phyloP scores from a whole-genome alignment of 2,113 vertebrate genomes.

The Heterotilapia buettikoferi region DNA sequence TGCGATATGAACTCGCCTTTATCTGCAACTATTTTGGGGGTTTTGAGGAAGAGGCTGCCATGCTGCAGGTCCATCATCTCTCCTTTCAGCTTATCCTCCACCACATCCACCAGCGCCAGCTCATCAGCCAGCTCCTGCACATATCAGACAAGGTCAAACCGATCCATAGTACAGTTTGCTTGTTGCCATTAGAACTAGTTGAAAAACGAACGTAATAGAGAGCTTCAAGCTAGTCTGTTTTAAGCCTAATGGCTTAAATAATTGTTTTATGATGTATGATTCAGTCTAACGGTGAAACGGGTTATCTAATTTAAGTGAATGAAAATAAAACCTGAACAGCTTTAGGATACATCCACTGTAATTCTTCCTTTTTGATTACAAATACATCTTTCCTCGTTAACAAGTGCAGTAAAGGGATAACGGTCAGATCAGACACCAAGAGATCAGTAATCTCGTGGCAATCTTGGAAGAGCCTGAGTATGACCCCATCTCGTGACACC shows the following conservation, averaged over 20 bases:
- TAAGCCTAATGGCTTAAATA: not conserved
- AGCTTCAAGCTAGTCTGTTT: not conserved
- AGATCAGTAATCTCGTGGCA: constrained; percentile 33
- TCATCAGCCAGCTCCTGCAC: constrained; percentile 86
- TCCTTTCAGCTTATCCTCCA: constrained; percentile 95
- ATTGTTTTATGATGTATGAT: not conserved
- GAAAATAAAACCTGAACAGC: not conserved
- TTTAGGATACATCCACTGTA: not conserved
- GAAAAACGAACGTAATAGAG: not conserved
- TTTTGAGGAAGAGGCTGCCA: constrained; percentile 91
- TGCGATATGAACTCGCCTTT: constrained; percentile 74
- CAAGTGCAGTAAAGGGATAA: not conserved
- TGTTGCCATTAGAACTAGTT: not conserved
- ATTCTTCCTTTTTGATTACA: not conserved
- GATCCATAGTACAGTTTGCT: not conserved
- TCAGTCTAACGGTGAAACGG: not conserved
- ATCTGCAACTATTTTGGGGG: constrained; percentile 86
- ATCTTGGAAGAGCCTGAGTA: not conserved
- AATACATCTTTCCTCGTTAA: not conserved
- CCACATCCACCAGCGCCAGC: constrained; percentile 90
- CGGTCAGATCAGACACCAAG: constrained; percentile 22
- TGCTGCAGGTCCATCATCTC: constrained; percentile 98
- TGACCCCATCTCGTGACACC: not conserved
- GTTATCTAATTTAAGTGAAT: not conserved
- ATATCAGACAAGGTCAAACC: not conserved